Conservation (phyloP, 1,140 invertebrate genomes). For the Drosophila sucinea region DNA sequence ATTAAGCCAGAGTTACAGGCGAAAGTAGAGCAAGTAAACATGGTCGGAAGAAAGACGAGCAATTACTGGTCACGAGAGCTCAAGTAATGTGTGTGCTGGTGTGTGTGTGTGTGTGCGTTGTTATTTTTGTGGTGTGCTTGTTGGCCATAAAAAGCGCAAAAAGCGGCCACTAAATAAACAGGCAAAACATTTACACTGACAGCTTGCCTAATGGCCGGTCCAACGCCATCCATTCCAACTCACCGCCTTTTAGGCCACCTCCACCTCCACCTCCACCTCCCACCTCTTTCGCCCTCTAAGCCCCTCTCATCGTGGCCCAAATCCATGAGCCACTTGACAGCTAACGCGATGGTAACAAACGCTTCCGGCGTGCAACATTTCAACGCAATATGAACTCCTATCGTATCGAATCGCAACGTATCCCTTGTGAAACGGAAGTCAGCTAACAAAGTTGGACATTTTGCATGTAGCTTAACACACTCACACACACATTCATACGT, state of each 20-base stretch:
- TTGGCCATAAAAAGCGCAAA: slow-evolving; percentile 61
- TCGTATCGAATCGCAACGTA: slow-evolving; percentile 28
- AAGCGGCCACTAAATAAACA: slow-evolving; percentile 72
- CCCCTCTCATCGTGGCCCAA: slow-evolving; percentile 49
- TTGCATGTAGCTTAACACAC: slow-evolving; percentile 32
- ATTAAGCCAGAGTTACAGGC: slow-evolving; percentile 51
- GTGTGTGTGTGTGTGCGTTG: slow-evolving; percentile 2
- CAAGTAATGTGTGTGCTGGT: slow-evolving; percentile 33
- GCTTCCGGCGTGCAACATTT: slow-evolving; percentile 61
- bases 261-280: not conserved
- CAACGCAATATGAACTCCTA: slow-evolving; percentile 10
- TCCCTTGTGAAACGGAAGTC: slow-evolving; percentile 46
- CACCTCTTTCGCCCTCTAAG: slow-evolving; percentile 31
- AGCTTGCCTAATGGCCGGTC: slow-evolving; percentile 57
- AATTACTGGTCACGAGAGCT: slow-evolving; percentile 73
- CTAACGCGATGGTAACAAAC: slow-evolving; percentile 65
- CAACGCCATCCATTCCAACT: slow-evolving; percentile 5
- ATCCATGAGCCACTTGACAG: slow-evolving; percentile 71
- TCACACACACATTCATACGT: not conserved
- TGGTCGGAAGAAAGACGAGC: slow-evolving; percentile 55
- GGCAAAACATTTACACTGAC: slow-evolving; percentile 51
- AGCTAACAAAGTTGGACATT: slow-evolving; percentile 68
- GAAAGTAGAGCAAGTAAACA: slow-evolving; percentile 55
- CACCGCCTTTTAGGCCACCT: slow-evolving; percentile 23
- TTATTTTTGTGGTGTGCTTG: slow-evolving; percentile 1